Conservation (phyloP, 2,888 invertebrate genomes). For the Ecliptopera silaceata region DNA sequence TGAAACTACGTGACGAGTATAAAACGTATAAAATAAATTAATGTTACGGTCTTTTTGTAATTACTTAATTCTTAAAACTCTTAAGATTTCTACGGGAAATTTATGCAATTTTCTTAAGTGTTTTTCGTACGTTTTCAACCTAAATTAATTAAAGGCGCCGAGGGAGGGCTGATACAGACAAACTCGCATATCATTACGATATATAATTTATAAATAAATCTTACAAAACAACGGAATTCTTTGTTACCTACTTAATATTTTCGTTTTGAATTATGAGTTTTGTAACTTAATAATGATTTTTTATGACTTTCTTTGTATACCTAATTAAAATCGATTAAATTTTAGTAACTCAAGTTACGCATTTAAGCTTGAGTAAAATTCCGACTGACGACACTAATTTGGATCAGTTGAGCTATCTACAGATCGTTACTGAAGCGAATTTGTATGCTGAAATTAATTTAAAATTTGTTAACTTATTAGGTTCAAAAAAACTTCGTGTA, state of each 20-base stretch:
- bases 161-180: slow-evolving; percentile 2
- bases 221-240: too few species aligned
- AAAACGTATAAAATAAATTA: slow-evolving; percentile 60
- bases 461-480: background rate
- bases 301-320: too few species aligned
- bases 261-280: too few species aligned
- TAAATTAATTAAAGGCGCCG: slow-evolving; percentile 27
- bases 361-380: too few species aligned
- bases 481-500: background rate
- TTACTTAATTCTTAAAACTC: slow-evolving; percentile 43
- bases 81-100: slow-evolving; percentile 32
- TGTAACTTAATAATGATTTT: too few species aligned
- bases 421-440: too few species aligned
- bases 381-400: too few species aligned
- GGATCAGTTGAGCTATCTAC: too few species aligned
- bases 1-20: slow-evolving; percentile 63
- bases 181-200: background rate
- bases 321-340: too few species aligned
- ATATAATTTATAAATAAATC: background rate
- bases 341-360: too few species aligned
- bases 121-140: slow-evolving; percentile 29
- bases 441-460: too few species aligned
- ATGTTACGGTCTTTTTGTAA: slow-evolving; percentile 54
- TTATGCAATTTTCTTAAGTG: slow-evolving; percentile 33
- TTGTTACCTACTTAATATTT: too few species aligned